A percentile compares a stretch with the other conserved stretches of the same genome.
These are phyloP conservation scores for Philopedon plagiatum DNA, from an alignment of 2,888 invertebrate genomes.

Conservation along the genomic window DNA sequence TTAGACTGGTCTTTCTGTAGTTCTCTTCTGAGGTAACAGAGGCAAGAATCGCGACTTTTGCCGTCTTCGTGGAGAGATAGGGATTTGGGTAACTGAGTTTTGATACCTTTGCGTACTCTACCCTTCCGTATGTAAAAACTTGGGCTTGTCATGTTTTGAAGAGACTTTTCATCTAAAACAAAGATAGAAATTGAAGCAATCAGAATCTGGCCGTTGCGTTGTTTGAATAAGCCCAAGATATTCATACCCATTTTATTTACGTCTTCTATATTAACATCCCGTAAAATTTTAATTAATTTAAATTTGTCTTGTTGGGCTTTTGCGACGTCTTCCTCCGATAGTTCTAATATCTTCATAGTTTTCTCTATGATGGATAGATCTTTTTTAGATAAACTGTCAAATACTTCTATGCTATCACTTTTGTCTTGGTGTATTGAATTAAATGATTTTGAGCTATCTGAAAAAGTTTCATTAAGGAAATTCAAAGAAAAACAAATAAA, in stretches of 20 bases:
- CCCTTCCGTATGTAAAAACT: neutral
- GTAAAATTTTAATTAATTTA: constrained; percentile 8
- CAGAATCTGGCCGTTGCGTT: too few relatives aligned
- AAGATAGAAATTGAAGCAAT: too few relatives aligned
- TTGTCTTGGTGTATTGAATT: constrained; percentile 7
- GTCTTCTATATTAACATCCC: constrained; percentile 8
- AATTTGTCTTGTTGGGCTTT: constrained; percentile 12
- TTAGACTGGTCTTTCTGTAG: constrained; percentile 15
- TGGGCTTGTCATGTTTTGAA: neutral
- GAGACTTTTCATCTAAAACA: neutral
- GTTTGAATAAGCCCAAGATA: too few relatives aligned
- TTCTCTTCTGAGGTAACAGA: constrained; percentile 9
- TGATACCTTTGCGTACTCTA: neutral
- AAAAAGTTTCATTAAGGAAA: too few relatives aligned
- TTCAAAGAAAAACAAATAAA: too few relatives aligned
- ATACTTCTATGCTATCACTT: neutral
- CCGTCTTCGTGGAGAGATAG: constrained; percentile 3
- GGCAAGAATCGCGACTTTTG: neutral
- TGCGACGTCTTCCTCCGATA: constrained; percentile 30
- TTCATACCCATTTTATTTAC: constrained; percentile 17
- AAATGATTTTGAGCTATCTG: constrained; percentile 31
- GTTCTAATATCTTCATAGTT: constrained; percentile 22
- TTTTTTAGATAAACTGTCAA: neutral
- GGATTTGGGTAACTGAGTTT: neutral
- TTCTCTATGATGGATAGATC: constrained; percentile 2